Percentiles rank a stretch among this genome's conserved stretches.
Evolutionary conservation across 1,140 invertebrate species (phyloP).

Genomic region (Bombus affinis): DNA sequence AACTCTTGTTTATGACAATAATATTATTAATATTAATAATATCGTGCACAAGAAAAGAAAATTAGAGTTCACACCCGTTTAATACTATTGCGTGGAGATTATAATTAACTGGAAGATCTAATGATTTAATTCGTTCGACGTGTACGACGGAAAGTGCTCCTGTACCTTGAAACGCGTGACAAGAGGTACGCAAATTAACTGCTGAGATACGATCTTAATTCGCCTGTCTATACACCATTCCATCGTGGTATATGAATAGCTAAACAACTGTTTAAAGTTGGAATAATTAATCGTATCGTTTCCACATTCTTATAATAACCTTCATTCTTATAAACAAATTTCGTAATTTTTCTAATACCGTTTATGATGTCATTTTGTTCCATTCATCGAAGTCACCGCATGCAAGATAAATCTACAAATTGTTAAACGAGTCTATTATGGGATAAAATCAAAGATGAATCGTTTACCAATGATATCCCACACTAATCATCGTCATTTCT

Average conservation of each 20-base stretch:
- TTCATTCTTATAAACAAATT: conserved; percentile 4
- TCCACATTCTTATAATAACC: background rate
- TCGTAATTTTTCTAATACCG: too few relatives aligned
- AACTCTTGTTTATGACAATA: background rate
- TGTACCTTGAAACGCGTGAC: conserved; percentile 17
- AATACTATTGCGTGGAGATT: too few relatives aligned
- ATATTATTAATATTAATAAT: background rate
- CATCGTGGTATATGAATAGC: background rate
- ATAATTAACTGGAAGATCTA: conserved; percentile 13
- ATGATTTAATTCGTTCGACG: background rate
- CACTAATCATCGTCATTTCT: background rate
- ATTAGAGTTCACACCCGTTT: background rate
- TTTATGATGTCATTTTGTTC: background rate
- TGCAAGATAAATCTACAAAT: background rate
- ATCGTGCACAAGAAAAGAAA: too few relatives aligned
- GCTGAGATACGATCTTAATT: conserved; percentile 27
- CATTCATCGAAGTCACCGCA: background rate
- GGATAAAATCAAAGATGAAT: background rate
- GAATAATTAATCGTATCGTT: conserved; percentile 28
- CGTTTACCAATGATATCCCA: background rate
- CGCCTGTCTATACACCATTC: background rate
- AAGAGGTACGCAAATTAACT: conserved; percentile 30
- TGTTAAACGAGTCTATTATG: too few relatives aligned
- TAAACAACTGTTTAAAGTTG: background rate
- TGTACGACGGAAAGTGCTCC: conserved; percentile 1